phyloP scores from a whole-genome alignment of 2,797 vertebrate genomes.

The Takifugu ocellatus region DNA sequence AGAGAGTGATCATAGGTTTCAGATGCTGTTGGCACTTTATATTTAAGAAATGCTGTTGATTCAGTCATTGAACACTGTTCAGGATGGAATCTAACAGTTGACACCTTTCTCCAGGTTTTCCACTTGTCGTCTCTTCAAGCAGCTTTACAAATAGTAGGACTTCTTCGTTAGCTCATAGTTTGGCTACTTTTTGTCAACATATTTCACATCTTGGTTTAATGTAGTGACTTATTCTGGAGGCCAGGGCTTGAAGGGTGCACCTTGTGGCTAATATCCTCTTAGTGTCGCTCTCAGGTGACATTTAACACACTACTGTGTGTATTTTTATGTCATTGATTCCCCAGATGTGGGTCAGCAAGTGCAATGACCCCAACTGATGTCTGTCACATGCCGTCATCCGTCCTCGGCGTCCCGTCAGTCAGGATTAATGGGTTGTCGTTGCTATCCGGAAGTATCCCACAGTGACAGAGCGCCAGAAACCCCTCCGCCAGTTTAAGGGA shows the following conservation, averaged over 20 bases:
- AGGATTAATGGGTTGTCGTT: constrained; percentile 37
- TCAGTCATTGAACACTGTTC: too few species aligned
- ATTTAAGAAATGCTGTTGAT: not conserved
- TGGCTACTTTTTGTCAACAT: too few species aligned
- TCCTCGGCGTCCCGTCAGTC: constrained; percentile 26
- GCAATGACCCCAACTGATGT: not conserved
- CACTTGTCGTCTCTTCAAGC: too few species aligned
- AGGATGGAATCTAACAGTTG: too few species aligned
- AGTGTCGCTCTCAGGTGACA: constrained; percentile 16
- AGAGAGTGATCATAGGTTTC: constrained; percentile 29
- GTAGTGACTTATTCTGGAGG: constrained; percentile 12
- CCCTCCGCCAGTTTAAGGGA: constrained; percentile 30
- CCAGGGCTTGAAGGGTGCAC: constrained; percentile 38
- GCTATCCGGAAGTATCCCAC: constrained; percentile 1
- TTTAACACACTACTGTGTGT: not conserved
- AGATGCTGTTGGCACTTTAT: constrained; percentile 26
- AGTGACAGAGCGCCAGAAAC: constrained; percentile 16
- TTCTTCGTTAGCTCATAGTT: too few species aligned
- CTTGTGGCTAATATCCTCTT: constrained; percentile 32
- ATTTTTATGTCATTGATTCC: not conserved
- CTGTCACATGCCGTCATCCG: constrained; percentile 6
- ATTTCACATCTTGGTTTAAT: too few species aligned
- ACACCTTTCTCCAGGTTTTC: too few species aligned
- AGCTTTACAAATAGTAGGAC: too few species aligned
- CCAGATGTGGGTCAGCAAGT: constrained; percentile 13